Evolutionary conservation across 2,113 vertebrate species (phyloP).

Genomic region (Misgurnus anguillicaudatus): DNA sequence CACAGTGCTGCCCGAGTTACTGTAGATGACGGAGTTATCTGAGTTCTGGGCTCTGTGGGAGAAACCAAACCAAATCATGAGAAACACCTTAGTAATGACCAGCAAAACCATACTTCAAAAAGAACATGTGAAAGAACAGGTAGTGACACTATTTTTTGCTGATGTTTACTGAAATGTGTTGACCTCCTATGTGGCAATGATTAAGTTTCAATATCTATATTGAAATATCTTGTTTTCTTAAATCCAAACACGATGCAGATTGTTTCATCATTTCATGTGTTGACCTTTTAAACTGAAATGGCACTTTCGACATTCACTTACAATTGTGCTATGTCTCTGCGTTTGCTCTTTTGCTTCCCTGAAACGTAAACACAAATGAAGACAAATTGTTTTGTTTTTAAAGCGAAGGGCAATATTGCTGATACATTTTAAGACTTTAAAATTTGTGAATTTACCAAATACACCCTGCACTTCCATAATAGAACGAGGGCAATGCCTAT

Average conservation of each 20-base stretch:
- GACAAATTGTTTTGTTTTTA: not conserved
- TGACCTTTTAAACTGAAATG: not conserved
- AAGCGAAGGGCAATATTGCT: not conserved
- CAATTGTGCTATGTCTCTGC: slow-evolving; percentile 3
- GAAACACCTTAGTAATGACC: not conserved
- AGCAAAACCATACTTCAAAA: not conserved
- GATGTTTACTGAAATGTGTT: no score
- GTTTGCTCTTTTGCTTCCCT: slow-evolving; percentile 51
- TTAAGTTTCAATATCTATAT: no score
- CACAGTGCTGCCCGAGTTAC: slow-evolving; percentile 37
- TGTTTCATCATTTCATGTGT: no score
- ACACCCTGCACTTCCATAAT: slow-evolving; percentile 36
- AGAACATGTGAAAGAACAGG: not conserved
- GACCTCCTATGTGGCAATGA: no score
- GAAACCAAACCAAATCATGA: not conserved
- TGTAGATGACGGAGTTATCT: slow-evolving; percentile 34
- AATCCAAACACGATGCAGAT: no score
- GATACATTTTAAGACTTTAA: not conserved
- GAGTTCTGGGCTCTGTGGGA: slow-evolving; percentile 31
- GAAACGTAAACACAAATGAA: not conserved
- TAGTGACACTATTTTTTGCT: no score
- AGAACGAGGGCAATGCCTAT: slow-evolving; percentile 15
- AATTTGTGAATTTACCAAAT: not conserved
- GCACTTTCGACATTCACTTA: slow-evolving; percentile 45
- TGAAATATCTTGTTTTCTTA: no score